Conservation (phyloP, 1,140 invertebrate genomes). For the Leptinotarsa defecta region DNA sequence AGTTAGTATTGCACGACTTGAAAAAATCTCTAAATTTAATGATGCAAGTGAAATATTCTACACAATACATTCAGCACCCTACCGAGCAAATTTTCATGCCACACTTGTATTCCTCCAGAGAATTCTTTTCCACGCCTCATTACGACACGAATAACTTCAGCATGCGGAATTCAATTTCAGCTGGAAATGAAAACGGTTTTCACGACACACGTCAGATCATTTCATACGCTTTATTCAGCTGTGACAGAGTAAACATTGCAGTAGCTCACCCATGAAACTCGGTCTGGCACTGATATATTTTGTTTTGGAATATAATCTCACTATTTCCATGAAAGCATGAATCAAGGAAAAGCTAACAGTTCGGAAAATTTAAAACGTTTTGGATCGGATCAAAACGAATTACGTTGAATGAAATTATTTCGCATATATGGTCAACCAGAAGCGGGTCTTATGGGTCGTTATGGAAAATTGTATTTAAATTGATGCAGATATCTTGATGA, state of each 20-base stretch:
- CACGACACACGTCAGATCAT: conserved; percentile 16
- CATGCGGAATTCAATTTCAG: conserved; percentile 17
- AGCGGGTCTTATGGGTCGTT: too few species aligned
- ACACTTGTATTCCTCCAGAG: neutral
- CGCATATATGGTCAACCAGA: too few species aligned
- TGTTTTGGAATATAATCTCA: conserved; percentile 17
- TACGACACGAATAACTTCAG: conserved; percentile 17
- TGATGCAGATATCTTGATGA: too few species aligned
- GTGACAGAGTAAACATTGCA: conserved; percentile 6
- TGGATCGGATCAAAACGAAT: too few species aligned
- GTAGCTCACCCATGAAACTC: conserved; percentile 12
- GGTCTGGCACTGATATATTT: conserved; percentile 23
- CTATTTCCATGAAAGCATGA: conserved; percentile 14
- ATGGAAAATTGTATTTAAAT: too few species aligned
- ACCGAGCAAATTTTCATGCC: neutral
- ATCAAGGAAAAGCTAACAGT: conserved; percentile 10
- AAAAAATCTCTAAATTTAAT: too few species aligned
- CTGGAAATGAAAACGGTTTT: conserved; percentile 13
- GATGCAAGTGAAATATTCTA: too few species aligned
- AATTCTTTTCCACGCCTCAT: conserved; percentile 22
- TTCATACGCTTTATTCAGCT: conserved; percentile 18
- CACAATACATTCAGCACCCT: too few species aligned
- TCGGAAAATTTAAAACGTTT: conserved; percentile 5
- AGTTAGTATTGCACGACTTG: too few species aligned
- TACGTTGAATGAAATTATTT: too few species aligned